Base-by-base conservation (phyloP, 2,113 vertebrate genomes). In the Stegastes partitus region DNA sequence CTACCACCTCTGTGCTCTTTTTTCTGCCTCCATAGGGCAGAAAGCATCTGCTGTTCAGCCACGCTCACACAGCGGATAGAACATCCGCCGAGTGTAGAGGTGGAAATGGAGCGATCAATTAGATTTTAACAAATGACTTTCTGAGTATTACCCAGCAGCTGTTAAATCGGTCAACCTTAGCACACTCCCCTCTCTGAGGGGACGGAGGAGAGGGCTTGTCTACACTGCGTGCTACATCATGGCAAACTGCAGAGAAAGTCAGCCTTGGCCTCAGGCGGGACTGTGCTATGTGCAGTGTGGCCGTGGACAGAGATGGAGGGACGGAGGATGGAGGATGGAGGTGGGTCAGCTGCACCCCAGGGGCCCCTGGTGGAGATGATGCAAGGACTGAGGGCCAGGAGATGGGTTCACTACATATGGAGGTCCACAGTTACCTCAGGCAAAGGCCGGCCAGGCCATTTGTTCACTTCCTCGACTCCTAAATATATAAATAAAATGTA, bases 61-160 rank as follows among this genome's bases (percentile, higher is more conserved):
- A 56, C 11, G 23, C 75, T 90, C 82, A 72, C 68, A 69, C 72
- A 82, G 72, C 55, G 11, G 42, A 78, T 53, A 74, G 74, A 68
- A 80, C 87, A 84, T 88, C 78, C 88, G 82, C 68, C 7, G 42
- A 85, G 84, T 90, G 84, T 82, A 82, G 88, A 91, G 88, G 85
- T 91, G 87, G 84, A 93, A 93, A 88, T 91, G 86, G 83, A 91
- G 93, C 90, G 82, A 95, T 95, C 94, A 93, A 93, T 94, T 94
- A 90, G 91, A 91, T 93, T 93, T 94, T 92, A 94, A 94, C 92
- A 94, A 93, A 94, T 91, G 76, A 94, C 93, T 93, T 93, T 93
- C 89, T 89, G 89, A 92, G 89, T 89, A 88, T 92, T 92, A 92
- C 91, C 94, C 89, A 91, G 91, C 92, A 91, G 94, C 91, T 93